These are phyloP conservation scores for Cnemophilus loriae DNA, from an alignment of 2,113 vertebrate genomes.

Conservation along the genomic window DNA sequence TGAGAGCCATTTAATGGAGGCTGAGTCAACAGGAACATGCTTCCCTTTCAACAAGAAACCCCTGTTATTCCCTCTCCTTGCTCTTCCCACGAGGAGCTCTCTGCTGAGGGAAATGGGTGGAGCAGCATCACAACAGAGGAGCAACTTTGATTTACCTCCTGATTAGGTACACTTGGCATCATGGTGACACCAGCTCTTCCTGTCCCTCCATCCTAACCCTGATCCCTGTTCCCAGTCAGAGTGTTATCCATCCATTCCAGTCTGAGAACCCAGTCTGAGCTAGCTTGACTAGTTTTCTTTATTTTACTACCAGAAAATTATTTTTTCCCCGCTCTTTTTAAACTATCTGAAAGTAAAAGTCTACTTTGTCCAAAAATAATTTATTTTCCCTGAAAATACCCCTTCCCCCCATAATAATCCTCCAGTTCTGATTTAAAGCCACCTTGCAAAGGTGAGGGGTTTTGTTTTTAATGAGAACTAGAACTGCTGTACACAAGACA, in stretches of 20 bases:
- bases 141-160: neutral
- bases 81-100: neutral
- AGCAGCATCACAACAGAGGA: neutral
- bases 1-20: neutral
- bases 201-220: neutral
- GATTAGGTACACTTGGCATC: neutral
- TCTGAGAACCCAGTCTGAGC: neutral
- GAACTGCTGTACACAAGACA: neutral
- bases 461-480: neutral
- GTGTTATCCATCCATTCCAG: neutral
- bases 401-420: neutral
- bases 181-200: neutral
- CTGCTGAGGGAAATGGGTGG: neutral
- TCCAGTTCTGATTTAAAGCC: neutral
- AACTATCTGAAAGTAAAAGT: neutral
- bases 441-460: neutral
- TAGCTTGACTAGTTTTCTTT: neutral
- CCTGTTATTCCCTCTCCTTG: neutral
- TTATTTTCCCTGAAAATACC: neutral
- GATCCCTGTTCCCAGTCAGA: neutral
- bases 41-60: slow-evolving; percentile 15
- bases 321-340: accelerated
- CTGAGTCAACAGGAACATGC: slow-evolving; percentile 14
- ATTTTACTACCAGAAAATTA: neutral
- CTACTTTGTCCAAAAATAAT: neutral